Evolutionary conservation across 1,140 invertebrate species (phyloP).

Genomic region (Dendroctonus ponderosae): DNA sequence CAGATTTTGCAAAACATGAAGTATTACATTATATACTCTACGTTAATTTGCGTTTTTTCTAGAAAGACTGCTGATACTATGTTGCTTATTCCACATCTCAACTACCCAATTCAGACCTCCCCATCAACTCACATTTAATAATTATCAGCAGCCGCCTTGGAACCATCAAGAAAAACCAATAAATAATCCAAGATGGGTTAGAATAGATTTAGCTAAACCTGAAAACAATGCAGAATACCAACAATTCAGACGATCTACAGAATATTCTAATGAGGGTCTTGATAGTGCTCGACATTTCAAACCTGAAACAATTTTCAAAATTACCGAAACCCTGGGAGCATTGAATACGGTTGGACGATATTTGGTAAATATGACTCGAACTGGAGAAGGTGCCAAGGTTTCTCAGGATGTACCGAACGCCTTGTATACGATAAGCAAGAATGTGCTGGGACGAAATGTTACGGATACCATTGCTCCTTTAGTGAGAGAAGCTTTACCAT

Average conservation of each 20-base stretch:
- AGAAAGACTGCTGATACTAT: constrained; percentile 39
- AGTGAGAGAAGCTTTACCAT: constrained; percentile 64
- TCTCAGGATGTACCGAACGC: constrained; percentile 66
- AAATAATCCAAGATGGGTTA: no score
- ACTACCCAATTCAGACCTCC: constrained; percentile 17
- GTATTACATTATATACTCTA: not conserved
- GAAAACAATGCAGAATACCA: constrained; percentile 2
- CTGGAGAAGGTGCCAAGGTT: constrained; percentile 50
- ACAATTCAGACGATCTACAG: constrained; percentile 21
- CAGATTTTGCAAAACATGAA: no score
- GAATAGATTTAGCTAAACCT: no score
- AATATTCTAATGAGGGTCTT: constrained; percentile 28
- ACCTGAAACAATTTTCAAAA: constrained; percentile 57
- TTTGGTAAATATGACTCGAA: constrained; percentile 74
- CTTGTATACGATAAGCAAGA: constrained; percentile 77
- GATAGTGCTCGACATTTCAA: constrained; percentile 43
- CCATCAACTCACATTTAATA: not conserved
- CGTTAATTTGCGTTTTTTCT: constrained; percentile 14
- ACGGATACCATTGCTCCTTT: constrained; percentile 74
- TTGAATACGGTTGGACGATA: constrained; percentile 80
- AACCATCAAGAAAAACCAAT: not conserved
- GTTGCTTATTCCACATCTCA: constrained; percentile 35
- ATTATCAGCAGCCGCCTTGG: constrained; percentile 10
- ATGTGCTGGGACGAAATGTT: constrained; percentile 75
- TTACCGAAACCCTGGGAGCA: constrained; percentile 70